Base-by-base conservation (phyloP, 1,140 invertebrate species). In the Drosophila burlai region DNA sequence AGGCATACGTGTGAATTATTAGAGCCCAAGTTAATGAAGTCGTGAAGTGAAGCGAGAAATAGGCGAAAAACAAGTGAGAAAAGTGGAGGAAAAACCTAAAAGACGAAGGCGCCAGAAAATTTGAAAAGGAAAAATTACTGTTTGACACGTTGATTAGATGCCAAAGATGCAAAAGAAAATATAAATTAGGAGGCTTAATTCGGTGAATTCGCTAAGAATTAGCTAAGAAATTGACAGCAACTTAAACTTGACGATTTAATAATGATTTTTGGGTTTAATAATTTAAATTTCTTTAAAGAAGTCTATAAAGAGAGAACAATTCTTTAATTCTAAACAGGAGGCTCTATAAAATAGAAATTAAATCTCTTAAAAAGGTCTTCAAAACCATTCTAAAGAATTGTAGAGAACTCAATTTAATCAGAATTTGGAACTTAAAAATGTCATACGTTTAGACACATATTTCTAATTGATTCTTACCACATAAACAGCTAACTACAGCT, bases 1-100 rank as follows among this genome's bases (percentile, higher is more conserved):
- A 29, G 52, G 43, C 54, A 73, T 72, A 81, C 71, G 78, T 81
- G 77, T 81, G 68, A 81, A 57, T 80, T 81, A 75, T 81, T 81
- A 81, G 71, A 69, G 40, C 31, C 45, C 65, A 80, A 81, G 78
- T 81, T 81, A 80, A 81, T 80, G 77, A 80, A 80, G 78, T 46
- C 59, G 45, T 73, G 21, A 73, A 73, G 68, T 43, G 46, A 72
- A 36, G 67, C 42, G 24, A 40, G 36, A 10, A 57, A 38, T 24
- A 43, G 34, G n/a, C 11, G 11, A 16, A 24, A 42, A 54, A 24
- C 4, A 31, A 31, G 43, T n/a, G 8, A n/a, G 38, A 38, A 57
- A 11, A 9, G 13, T 40, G 13, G 16, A 16, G 4, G 38, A 3
- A 24, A 63, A 54, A 13, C 4, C 3, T 1, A 1, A 13, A 11